Conservation (phyloP, 2,113 vertebrate species). For the Cavia porcellus region DNA sequence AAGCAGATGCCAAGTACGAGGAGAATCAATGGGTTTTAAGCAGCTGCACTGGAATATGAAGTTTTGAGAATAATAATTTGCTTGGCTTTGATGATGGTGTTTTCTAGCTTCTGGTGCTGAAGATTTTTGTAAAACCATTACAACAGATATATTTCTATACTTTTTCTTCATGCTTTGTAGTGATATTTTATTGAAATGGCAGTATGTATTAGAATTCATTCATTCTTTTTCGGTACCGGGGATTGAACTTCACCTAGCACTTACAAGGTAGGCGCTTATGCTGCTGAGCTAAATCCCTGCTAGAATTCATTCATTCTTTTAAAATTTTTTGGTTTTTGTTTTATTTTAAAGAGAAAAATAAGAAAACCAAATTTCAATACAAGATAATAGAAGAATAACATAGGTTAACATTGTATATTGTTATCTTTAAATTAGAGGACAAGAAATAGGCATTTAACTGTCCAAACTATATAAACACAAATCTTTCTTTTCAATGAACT, state of each 20-base stretch:
- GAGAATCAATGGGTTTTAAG: not conserved
- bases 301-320: constrained; percentile 9
- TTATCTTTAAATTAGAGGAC: too few species aligned
- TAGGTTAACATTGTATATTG: too few species aligned
- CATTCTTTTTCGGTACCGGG: not conserved
- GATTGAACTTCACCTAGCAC: too few species aligned
- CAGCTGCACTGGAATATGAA: not conserved
- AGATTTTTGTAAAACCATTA: not conserved
- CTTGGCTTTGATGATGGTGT: constrained; percentile 11
- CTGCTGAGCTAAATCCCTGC: too few species aligned
- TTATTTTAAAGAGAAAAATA: too few species aligned
- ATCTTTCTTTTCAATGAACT: too few species aligned
- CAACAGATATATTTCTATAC: not conserved
- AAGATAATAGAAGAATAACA: too few species aligned
- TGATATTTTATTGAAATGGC: constrained; percentile 44
- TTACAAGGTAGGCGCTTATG: too few species aligned
- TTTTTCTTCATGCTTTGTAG: not conserved
- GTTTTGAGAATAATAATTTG: not conserved
- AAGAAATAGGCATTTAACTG: too few species aligned
- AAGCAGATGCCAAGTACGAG: not conserved
- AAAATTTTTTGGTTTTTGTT: too few species aligned
- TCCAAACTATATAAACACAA: too few species aligned
- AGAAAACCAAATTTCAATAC: too few species aligned
- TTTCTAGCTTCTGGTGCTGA: constrained; percentile 48
- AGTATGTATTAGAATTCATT: constrained; percentile 25